phyloP scores from a whole-genome alignment of 2,888 invertebrate species.

The Microctonus hyperodae region DNA sequence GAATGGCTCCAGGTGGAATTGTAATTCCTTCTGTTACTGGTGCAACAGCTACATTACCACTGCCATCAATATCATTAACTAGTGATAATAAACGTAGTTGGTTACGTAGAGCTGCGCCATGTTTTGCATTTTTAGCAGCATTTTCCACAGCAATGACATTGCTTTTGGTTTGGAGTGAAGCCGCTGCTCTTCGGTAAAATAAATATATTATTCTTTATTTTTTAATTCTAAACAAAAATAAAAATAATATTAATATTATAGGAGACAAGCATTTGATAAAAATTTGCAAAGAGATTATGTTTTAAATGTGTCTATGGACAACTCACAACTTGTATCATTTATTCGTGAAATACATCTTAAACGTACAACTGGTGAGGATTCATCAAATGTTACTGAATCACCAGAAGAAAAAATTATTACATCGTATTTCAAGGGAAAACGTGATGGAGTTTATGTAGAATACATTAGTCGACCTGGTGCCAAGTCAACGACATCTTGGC shows the following conservation, averaged over 20 bases:
- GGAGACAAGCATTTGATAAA: constrained; percentile 75
- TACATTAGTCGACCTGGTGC: constrained; percentile 68
- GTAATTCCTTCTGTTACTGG: constrained; percentile 42
- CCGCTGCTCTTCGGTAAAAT: constrained; percentile 71
- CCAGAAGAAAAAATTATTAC: constrained; percentile 64
- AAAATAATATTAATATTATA: constrained; percentile 36
- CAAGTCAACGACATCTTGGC: constrained; percentile 75
- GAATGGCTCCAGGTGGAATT: constrained; percentile 48
- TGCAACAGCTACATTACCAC: constrained; percentile 31
- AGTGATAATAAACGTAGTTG: constrained; percentile 51
- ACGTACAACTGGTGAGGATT: constrained; percentile 54
- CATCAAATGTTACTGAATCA: constrained; percentile 60
- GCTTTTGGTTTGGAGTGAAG: constrained; percentile 81
- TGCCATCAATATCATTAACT: constrained; percentile 27
- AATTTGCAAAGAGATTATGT: constrained; percentile 84
- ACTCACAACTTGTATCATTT: constrained; percentile 76
- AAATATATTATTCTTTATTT: background rate
- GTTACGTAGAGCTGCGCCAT: constrained; percentile 69
- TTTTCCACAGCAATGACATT: constrained; percentile 83
- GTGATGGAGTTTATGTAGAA: constrained; percentile 56
- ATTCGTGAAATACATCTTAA: constrained; percentile 76
- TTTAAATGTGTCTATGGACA: constrained; percentile 77
- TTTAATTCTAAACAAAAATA: background rate
- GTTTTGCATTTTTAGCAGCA: constrained; percentile 77
- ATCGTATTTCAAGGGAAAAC: constrained; percentile 63